Base-by-base conservation (phyloP, 2,888 invertebrate genomes). In the Psylliodes chrysocephalus region DNA sequence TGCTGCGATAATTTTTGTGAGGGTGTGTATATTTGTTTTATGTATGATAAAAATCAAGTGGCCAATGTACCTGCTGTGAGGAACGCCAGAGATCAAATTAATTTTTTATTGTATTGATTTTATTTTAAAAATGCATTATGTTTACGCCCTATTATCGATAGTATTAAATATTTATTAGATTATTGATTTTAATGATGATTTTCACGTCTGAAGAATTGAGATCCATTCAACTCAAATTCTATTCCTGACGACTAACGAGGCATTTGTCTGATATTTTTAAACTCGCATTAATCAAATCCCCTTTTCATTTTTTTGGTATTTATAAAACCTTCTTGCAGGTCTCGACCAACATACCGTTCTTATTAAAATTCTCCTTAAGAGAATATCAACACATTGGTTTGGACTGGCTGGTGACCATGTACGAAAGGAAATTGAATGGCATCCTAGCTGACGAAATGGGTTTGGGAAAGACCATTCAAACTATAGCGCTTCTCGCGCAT, bases 371-470 rank as follows among this genome's bases (percentile, higher is more conserved):
- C 83, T 85, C 89, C 64, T 85, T 98, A 73, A 89, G 98, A 75
- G 98, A 98, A 84, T 98, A 98, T 84, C 98, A 96, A 84, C 96
- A 96, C 82, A 96, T 98, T 80, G 98, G 98, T 53, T 86, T 98
- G 75, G 96, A 98, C 83, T 98, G 98, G 98, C 85, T 98, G 75
- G 96, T 95, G 57, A 95, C 97, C 8, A 95, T 98, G 93, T 93
- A 93, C 81, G 94, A 96, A 75, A 90, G 96, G 76, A 92, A 94
- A 79, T 85, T 98, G 67, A 98, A 98, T 84, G 98, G 97, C 67
- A 97, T 98, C 79, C 86, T 98, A 60, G 96, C 96, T 10, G 96
- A 97, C 84, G 96, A 96, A 85, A 97, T 97, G 96, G 96, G 96
- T 75, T 86, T 97, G 71, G 97, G 97, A 69, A 97, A 97, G 86